phyloP scores from a whole-genome alignment of 1,140 invertebrate genomes.

The Adelges cooleyi region DNA sequence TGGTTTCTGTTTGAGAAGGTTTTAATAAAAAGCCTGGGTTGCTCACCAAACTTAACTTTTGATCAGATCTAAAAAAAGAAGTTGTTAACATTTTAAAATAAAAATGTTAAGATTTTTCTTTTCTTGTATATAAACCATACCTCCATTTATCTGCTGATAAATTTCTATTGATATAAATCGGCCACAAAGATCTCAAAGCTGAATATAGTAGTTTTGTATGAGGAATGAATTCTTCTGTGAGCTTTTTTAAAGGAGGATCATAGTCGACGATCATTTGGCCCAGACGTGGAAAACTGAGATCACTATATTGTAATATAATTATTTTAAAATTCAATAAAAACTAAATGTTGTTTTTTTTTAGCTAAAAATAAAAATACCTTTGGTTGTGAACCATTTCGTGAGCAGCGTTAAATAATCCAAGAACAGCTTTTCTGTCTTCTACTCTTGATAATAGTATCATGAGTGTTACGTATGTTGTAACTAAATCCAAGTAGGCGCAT shows the following conservation, averaged over 20 bases:
- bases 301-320: slow-evolving; percentile 43
- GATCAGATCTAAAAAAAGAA: slow-evolving; percentile 51
- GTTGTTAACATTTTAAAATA: too few species aligned
- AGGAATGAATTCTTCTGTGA: slow-evolving; percentile 93
- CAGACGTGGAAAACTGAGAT: slow-evolving; percentile 83
- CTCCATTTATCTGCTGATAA: slow-evolving; percentile 87
- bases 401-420: slow-evolving; percentile 94
- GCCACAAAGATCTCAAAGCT: slow-evolving; percentile 75
- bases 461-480: slow-evolving; percentile 83
- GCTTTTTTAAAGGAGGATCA: slow-evolving; percentile 87
- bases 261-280: slow-evolving; percentile 98
- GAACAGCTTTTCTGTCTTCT: slow-evolving; percentile 92
- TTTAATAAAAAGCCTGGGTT: slow-evolving; percentile 85
- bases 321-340: neutral
- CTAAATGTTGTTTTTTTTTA: too few species aligned
- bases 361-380: slow-evolving; percentile 39
- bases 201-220: slow-evolving; percentile 77
- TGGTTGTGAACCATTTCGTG: slow-evolving; percentile 91
- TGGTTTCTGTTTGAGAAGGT: slow-evolving; percentile 86
- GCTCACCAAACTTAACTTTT: slow-evolving; percentile 85
- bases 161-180: slow-evolving; percentile 80
- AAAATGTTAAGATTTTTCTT: neutral
- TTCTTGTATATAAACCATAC: slow-evolving; percentile 33
- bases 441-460: slow-evolving; percentile 94
- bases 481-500: slow-evolving; percentile 88